Evolutionary conservation across 1,140 invertebrate genomes (phyloP), one percentile per base, ranked within the genome.

Genomic region (Rhagoletis pomonella): DNA sequence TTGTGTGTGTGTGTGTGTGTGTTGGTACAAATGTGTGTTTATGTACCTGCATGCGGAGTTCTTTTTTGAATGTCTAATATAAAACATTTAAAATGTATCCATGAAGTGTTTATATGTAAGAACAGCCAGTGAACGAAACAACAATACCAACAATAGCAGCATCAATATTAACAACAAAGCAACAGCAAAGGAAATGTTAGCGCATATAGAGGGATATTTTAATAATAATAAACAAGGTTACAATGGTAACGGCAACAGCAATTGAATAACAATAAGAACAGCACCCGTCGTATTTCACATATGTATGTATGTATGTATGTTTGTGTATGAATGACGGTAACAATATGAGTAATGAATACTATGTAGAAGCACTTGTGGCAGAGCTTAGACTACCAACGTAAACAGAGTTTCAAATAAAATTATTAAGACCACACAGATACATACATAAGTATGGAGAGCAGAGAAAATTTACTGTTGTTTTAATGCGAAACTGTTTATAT

Each of bases 51-150:
- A 10, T 55, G 50, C 50, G 42, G 6, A 39, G 1, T 69, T 69
- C 29, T 12, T 10, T 47, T 47, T 9, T 14, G 47, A 58, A 81
- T 81, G 29, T 81, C 73, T 81, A 55, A 17, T 81, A 29, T 50
- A 81, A 81, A 81, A 55, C 7, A 6, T 42, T 55, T 81, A 58
- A 81, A 55, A 81, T 55, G 44, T 7, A 81, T 19, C 47, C 47
- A 55, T 81, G 47, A 55, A 29, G 17, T 81, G 47, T 55, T 55
- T 81, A 55, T n/a, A 0, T 58, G 10, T 44, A 50, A 12, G 7
- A 29, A 29, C 29, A 29, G 29, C 29, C 29, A 29, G 29, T 29
- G 29, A 29, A 29, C 29, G 65, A 39, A 12, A 17, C 14, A 77
- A 81, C 47, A 81, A 81, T 55, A 55, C 19, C 50, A 81, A 81